Evolutionary conservation across 2,888 invertebrate species (phyloP).

Genomic region (Troglohyphantes excavatus): DNA sequence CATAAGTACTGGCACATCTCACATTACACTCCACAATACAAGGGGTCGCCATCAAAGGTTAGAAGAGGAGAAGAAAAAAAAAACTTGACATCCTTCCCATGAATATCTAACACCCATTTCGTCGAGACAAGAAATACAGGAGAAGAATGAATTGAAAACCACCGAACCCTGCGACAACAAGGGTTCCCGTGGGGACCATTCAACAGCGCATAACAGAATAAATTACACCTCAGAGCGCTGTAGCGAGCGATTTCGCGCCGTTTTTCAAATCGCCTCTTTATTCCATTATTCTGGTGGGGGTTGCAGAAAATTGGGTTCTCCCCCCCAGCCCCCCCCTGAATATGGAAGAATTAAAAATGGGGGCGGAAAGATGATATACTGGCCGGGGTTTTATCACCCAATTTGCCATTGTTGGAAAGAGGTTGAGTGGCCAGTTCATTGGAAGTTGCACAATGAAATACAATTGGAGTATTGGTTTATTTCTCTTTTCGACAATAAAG

Average conservation of each 20-base stretch:
- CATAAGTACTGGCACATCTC: neutral
- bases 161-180: slow-evolving; percentile 1
- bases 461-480: neutral
- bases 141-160: slow-evolving; percentile 56
- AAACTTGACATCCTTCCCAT: neutral
- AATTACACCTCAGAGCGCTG: slow-evolving; percentile 75
- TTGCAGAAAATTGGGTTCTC: slow-evolving; percentile 58
- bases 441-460: neutral
- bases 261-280: slow-evolving; percentile 43
- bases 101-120: slow-evolving; percentile 34
- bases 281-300: neutral
- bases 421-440: neutral
- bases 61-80: too few relatives aligned
- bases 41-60: neutral
- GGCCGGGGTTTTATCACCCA: slow-evolving; percentile 29
- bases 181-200: slow-evolving; percentile 63
- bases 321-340: neutral
- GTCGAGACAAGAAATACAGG: neutral
- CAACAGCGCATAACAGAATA: slow-evolving; percentile 70
- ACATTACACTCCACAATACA: neutral
- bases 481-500: neutral
- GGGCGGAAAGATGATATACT: neutral
- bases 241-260: slow-evolving; percentile 38
- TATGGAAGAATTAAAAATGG: slow-evolving; percentile 57
- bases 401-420: slow-evolving; percentile 35